Evolutionary conservation across 2,113 vertebrate species (phyloP).

Genomic region (Synchiropus splendidus): DNA sequence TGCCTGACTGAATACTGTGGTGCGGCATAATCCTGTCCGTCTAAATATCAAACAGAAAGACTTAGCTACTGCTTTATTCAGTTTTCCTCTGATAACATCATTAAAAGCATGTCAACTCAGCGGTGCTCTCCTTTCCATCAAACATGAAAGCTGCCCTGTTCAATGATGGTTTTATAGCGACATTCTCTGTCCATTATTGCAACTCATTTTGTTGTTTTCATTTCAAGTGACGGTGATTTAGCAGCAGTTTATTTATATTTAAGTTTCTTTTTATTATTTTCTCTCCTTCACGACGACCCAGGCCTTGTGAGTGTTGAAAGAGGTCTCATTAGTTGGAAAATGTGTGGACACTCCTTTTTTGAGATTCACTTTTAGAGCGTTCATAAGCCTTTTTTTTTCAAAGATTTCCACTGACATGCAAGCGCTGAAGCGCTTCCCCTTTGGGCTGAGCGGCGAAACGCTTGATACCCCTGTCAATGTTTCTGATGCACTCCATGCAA

Average conservation of each 20-base stretch:
- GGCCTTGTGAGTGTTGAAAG: constrained; percentile 55
- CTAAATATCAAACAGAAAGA: no score
- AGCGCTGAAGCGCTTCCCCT: constrained; percentile 55
- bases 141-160: constrained; percentile 12
- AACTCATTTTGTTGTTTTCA: constrained; percentile 23
- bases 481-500: constrained; percentile 49
- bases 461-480: constrained; percentile 56
- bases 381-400: constrained; percentile 43
- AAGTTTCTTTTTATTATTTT: constrained; percentile 52
- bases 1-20: no score
- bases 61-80: no score
- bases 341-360: constrained; percentile 41
- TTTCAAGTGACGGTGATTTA: neutral
- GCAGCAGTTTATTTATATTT: constrained; percentile 31
- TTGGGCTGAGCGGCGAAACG: constrained; percentile 42
- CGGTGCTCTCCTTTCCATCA: constrained; percentile 25
- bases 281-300: constrained; percentile 50
- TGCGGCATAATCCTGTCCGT: no score
- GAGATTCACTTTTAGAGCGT: constrained; percentile 45
- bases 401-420: constrained; percentile 55
- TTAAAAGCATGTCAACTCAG: neutral
- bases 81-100: no score
- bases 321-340: constrained; percentile 56
- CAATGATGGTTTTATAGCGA: constrained; percentile 15
- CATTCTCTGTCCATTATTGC: constrained; percentile 30